Conservation (phyloP, 2,888 invertebrate species). For the Drosophila nr. fundita region DNA sequence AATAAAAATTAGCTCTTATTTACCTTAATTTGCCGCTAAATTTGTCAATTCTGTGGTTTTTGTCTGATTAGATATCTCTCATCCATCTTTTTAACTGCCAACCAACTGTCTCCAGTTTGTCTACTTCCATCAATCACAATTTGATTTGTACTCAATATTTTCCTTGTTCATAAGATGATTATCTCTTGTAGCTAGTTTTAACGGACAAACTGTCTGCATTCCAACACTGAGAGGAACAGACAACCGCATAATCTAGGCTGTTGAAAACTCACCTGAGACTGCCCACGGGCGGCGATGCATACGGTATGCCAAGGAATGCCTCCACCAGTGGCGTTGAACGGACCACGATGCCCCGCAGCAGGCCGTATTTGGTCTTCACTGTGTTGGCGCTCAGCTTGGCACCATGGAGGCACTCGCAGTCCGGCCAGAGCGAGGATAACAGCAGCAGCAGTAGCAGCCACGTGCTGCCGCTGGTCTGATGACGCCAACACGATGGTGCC, state of each 20-base stretch:
- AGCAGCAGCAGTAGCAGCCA: constrained; percentile 73
- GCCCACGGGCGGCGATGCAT: constrained; percentile 96
- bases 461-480: constrained; percentile 38
- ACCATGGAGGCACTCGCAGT: constrained; percentile 79
- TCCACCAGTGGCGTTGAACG: constrained; percentile 92
- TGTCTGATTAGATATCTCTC: background rate
- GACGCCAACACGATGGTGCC: constrained; percentile 46
- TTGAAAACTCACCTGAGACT: constrained; percentile 89
- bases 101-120: background rate
- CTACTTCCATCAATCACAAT: background rate
- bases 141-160: background rate
- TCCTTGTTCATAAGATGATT: background rate
- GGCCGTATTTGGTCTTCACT: constrained; percentile 95
- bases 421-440: constrained; percentile 73
- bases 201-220: background rate
- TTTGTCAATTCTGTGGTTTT: background rate
- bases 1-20: background rate
- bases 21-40: background rate
- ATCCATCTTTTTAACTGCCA: background rate
- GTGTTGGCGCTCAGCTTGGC: constrained; percentile 87
- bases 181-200: background rate
- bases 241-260: constrained; percentile 26
- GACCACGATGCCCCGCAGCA: constrained; percentile 93
- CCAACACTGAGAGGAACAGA: constrained; percentile 7
- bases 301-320: constrained; percentile 96